These are phyloP conservation scores for Coturnix japonica DNA, from an alignment of 2,113 vertebrate genomes.

Conservation along the genomic window DNA sequence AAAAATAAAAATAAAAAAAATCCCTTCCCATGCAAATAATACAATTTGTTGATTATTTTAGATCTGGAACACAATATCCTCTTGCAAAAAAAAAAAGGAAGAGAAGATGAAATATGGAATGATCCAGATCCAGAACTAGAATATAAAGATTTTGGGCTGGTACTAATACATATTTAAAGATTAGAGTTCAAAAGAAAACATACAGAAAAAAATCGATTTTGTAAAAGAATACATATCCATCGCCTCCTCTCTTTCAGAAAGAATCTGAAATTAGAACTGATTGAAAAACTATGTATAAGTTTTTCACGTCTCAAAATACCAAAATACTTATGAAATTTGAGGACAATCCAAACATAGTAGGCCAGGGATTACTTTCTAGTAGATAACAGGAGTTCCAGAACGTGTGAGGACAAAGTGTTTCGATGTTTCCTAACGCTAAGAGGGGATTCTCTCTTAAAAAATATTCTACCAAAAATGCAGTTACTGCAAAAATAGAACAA, in stretches of 20 bases:
- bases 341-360: background rate
- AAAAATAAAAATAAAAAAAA: background rate
- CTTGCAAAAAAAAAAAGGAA: background rate
- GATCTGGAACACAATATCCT: background rate
- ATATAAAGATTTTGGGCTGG: background rate
- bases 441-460: background rate
- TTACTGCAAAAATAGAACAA: background rate
- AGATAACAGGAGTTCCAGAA: background rate
- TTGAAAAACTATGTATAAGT: background rate
- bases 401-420: background rate
- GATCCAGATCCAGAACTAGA: background rate
- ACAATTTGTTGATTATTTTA: background rate
- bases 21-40: background rate
- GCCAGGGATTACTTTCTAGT: background rate
- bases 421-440: background rate
- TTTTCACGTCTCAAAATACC: background rate
- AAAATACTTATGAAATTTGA: background rate
- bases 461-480: background rate
- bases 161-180: background rate
- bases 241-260: background rate
- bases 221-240: rapidly evolving
- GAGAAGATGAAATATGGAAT: background rate
- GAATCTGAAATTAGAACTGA: rapidly evolving
- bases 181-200: background rate
- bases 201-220: background rate